Evolutionary conservation across 2,888 invertebrate genomes (phyloP).

Genomic region (Drosophila histrio): DNA sequence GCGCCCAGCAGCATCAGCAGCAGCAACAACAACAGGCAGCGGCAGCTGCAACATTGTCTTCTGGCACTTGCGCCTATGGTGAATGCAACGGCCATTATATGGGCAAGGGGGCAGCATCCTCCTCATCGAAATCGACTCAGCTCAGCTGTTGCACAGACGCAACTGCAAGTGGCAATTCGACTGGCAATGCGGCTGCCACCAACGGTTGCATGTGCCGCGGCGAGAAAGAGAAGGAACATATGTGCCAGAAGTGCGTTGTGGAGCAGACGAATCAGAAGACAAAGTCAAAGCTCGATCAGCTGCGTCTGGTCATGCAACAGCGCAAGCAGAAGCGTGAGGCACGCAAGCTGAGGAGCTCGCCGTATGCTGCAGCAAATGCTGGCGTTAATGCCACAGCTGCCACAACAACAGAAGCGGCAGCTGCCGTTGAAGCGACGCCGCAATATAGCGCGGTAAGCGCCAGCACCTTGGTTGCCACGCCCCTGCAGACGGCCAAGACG

Average conservation of each 20-base stretch:
- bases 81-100: slow-evolving; percentile 78
- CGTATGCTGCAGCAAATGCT: slow-evolving; percentile 85
- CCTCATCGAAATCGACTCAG: slow-evolving; percentile 8
- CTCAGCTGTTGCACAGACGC: slow-evolving; percentile 29
- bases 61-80: slow-evolving; percentile 64
- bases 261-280: slow-evolving; percentile 91
- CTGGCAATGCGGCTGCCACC: slow-evolving; percentile 28
- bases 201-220: slow-evolving; percentile 70
- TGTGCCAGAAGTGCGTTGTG: slow-evolving; percentile 85
- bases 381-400: slow-evolving; percentile 35
- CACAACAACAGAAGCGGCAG: not conserved
- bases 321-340: slow-evolving; percentile 93
- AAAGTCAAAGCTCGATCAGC: slow-evolving; percentile 93
- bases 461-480: slow-evolving; percentile 53
- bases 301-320: slow-evolving; percentile 95
- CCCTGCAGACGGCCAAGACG: slow-evolving; percentile 23
- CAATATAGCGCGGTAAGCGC: slow-evolving; percentile 57
- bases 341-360: slow-evolving; percentile 88
- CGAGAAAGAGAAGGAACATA: slow-evolving; percentile 64
- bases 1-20: slow-evolving; percentile 52
- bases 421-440: not conserved
- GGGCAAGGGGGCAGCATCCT: slow-evolving; percentile 37
- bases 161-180: slow-evolving; percentile 14
- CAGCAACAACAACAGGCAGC: slow-evolving; percentile 55
- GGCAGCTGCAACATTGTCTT: slow-evolving; percentile 42